Percentiles rank a stretch among this genome's conserved stretches.
Conservation (phyloP, 2,797 vertebrate species). For the Sibirionetta formosa region DNA sequence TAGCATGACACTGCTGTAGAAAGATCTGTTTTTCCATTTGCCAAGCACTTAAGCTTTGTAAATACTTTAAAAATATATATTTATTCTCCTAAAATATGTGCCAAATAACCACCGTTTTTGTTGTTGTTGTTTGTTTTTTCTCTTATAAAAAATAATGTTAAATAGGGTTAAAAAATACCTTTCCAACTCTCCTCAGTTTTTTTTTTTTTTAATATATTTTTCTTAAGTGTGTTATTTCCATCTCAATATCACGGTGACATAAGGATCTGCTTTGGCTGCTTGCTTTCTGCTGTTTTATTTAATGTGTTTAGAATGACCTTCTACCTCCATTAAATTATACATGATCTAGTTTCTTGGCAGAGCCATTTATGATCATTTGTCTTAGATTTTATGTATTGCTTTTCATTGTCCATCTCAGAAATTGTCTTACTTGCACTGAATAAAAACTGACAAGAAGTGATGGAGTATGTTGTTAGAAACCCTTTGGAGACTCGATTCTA, state of each 20-base stretch:
- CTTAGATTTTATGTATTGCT: slow-evolving; percentile 21
- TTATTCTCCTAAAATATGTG: neutral
- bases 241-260: neutral
- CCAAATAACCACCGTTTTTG: no score
- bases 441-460: slow-evolving; percentile 34
- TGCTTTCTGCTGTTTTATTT: neutral
- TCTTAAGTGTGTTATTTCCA: neutral
- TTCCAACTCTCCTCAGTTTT: neutral
- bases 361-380: slow-evolving; percentile 37
- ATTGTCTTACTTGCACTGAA: neutral
- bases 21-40: neutral
- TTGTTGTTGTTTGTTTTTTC: no score
- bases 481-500: neutral
- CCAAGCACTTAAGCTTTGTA: neutral
- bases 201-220: neutral
- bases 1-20: accelerated
- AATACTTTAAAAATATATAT: neutral
- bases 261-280: neutral
- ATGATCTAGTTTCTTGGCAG: slow-evolving; percentile 24
- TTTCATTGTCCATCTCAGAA: slow-evolving; percentile 24
- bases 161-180: neutral
- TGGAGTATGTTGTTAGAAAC: neutral
- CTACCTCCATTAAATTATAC: slow-evolving; percentile 17
- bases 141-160: neutral
- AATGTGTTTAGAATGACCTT: slow-evolving; percentile 7